Conservation (phyloP, 1,140 invertebrate species). For the Globodera rostochiensis region DNA sequence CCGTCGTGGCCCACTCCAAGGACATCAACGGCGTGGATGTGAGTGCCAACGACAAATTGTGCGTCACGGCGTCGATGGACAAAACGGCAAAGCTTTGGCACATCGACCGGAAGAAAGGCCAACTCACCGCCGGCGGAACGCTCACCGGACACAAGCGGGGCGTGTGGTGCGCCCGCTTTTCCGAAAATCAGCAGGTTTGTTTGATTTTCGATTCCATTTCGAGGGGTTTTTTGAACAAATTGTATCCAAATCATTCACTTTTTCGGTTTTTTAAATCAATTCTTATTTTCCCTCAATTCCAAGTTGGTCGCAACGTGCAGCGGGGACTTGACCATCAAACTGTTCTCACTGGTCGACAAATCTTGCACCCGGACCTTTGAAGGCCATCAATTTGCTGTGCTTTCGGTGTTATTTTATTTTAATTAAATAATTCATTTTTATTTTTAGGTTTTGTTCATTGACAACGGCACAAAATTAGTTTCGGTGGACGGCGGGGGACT, state of each 20-base stretch:
- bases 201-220: constrained; percentile 3
- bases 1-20: constrained; percentile 62
- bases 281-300: constrained; percentile 38
- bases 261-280: constrained; percentile 16
- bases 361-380: constrained; percentile 87
- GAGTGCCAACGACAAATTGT: constrained; percentile 58
- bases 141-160: constrained; percentile 86
- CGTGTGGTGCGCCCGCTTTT: constrained; percentile 90
- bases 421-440: neutral
- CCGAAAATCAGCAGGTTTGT: constrained; percentile 82
- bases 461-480: constrained; percentile 41
- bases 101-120: constrained; percentile 52
- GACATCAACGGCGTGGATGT: constrained; percentile 61
- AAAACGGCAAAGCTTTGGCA: constrained; percentile 82
- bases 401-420: constrained; percentile 68
- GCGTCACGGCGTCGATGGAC: constrained; percentile 85
- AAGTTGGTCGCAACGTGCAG: constrained; percentile 82
- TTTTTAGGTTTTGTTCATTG: constrained; percentile 11
- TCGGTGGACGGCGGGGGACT: constrained; percentile 58
- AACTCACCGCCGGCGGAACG: constrained; percentile 75
- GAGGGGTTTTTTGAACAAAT: neutral
- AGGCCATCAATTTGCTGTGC: constrained; percentile 87
- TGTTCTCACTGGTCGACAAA: constrained; percentile 86
- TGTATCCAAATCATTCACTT: neutral
- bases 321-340: constrained; percentile 88